Conservation (phyloP, 1,140 invertebrate genomes). For the Cephus cinctus region DNA sequence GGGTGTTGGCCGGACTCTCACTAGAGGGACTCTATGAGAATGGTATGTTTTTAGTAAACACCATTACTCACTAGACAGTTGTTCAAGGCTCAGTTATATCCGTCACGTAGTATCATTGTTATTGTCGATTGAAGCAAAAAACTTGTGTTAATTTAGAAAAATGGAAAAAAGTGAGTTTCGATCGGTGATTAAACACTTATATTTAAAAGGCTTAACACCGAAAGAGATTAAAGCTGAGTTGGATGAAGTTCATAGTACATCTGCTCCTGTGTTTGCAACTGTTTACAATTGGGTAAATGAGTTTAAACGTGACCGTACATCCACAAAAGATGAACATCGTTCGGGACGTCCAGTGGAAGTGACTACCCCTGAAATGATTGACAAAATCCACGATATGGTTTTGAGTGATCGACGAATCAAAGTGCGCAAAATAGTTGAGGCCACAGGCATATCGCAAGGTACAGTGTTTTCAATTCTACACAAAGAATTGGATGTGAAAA, state of each 20-base stretch:
- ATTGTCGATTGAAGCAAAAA: no score
- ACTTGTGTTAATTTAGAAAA: conserved; percentile 5
- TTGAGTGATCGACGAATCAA: conserved; percentile 13
- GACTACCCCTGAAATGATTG: conserved; percentile 20
- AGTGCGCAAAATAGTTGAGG: no score
- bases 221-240: conserved; percentile 20
- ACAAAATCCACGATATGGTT: conserved; percentile 18
- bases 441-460: no score
- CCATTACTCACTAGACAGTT: no score
- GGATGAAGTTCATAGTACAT: no score
- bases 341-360: conserved; percentile 19
- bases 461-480: conserved; percentile 6
- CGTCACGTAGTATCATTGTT: no score
- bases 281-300: conserved; percentile 25
- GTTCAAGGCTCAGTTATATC: no score
- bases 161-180: conserved; percentile 7
- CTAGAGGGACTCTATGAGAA: no score
- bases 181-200: conserved; percentile 13
- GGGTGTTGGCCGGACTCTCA: no score
- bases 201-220: conserved; percentile 17
- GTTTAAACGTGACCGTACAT: conserved; percentile 25
- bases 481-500: conserved; percentile 22
- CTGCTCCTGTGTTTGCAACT: no score
- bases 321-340: conserved; percentile 24
- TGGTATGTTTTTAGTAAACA: no score